phyloP scores from a whole-genome alignment of 2,797 vertebrate species.

The Artibeus lituratus region DNA sequence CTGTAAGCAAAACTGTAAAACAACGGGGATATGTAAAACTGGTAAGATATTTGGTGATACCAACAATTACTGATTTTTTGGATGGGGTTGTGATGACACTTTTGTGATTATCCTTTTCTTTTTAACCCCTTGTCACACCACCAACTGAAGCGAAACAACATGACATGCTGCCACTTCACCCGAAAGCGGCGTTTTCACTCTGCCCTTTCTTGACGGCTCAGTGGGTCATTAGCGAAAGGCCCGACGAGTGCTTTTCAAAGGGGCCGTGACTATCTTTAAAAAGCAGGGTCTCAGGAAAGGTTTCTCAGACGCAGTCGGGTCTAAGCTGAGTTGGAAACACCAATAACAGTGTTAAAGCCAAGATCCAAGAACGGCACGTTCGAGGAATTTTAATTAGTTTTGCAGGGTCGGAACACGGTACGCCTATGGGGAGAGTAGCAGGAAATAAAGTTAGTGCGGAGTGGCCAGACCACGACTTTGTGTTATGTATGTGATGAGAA shows the following conservation, averaged over 20 bases:
- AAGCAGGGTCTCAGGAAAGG: not conserved
- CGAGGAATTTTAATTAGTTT: not conserved
- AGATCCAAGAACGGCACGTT: not conserved
- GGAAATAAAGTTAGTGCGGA: not conserved
- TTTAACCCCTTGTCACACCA: slow-evolving; percentile 75
- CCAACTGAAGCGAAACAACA: slow-evolving; percentile 84
- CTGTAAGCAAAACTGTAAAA: not conserved
- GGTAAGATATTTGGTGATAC: too few relatives aligned
- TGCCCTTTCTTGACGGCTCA: slow-evolving; percentile 87
- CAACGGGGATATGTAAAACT: not conserved
- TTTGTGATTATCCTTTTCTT: too few relatives aligned
- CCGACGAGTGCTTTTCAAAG: slow-evolving; percentile 86
- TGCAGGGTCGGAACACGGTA: not conserved
- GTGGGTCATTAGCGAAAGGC: slow-evolving; percentile 79
- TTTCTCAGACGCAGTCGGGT: not conserved
- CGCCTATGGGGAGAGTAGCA: not conserved
- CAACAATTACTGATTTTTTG: too few relatives aligned
- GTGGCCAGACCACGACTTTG: not conserved
- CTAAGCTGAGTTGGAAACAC: not conserved
- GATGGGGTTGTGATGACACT: too few relatives aligned
- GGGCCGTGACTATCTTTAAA: slow-evolving; percentile 38
- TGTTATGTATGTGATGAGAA: not conserved
- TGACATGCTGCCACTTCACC: slow-evolving; percentile 83
- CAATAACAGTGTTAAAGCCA: not conserved
- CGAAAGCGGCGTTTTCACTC: slow-evolving; percentile 78